A percentile compares a stretch with the other conserved stretches of the same genome.
These are phyloP conservation scores for Hyalella azteca DNA, from an alignment of 2,888 invertebrate genomes.

Conservation along the genomic window DNA sequence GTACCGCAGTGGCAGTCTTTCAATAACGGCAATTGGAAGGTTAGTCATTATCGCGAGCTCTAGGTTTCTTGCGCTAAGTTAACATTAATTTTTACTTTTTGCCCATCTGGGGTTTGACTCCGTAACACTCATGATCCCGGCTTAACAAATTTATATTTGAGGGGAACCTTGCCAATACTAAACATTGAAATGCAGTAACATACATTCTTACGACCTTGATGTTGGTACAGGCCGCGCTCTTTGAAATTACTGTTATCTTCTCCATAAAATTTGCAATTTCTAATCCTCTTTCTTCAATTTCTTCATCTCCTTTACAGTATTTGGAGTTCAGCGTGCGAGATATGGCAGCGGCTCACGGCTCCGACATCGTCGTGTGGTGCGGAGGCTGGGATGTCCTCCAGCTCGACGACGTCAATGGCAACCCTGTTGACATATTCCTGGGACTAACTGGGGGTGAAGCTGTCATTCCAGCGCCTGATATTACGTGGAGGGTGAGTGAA, in stretches of 20 bases:
- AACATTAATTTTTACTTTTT: too few relatives aligned
- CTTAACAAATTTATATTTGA: too few relatives aligned
- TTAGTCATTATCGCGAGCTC: too few relatives aligned
- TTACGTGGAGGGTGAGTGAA: conserved; percentile 48
- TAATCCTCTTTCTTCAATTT: neutral
- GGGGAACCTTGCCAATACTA: too few relatives aligned
- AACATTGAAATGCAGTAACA: neutral
- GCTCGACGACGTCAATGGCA: conserved; percentile 38
- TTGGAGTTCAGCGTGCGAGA: conserved; percentile 41
- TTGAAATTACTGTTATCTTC: too few relatives aligned
- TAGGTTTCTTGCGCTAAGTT: too few relatives aligned
- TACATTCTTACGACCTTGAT: too few relatives aligned
- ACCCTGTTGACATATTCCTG: conserved; percentile 42
- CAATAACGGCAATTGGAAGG: conserved; percentile 61
- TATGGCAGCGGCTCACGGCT: conserved; percentile 1
- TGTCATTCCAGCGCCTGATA: conserved; percentile 43
- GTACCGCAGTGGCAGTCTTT: conserved; percentile 61
- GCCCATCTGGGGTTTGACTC: too few relatives aligned
- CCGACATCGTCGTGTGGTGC: conserved; percentile 33
- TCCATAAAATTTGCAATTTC: neutral
- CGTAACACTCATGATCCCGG: too few relatives aligned
- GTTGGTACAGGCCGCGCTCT: too few relatives aligned
- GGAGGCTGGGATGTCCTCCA: conserved; percentile 42
- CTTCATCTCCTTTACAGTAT: conserved; percentile 24
- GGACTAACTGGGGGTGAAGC: conserved; percentile 20